phyloP scores from a whole-genome alignment of 2,797 vertebrate species.

The Pempheris klunzingeri region DNA sequence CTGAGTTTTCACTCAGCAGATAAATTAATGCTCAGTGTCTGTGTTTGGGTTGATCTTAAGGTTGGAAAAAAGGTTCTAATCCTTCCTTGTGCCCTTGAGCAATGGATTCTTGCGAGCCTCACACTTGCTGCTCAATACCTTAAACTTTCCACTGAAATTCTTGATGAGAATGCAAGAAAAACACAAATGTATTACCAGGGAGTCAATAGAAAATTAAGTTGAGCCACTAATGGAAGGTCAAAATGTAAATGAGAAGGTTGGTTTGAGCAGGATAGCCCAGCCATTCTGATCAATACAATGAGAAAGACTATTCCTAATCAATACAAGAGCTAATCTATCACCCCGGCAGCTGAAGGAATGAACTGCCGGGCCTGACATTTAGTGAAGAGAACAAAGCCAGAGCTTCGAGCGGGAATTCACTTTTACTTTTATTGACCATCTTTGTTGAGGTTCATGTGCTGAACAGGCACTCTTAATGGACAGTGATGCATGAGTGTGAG shows the following conservation, averaged over 20 bases:
- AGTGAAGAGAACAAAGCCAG: constrained; percentile 23
- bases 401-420: constrained; percentile 40
- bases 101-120: not conserved
- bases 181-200: not conserved
- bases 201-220: not conserved
- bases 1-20: not conserved
- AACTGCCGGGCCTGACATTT: constrained; percentile 52
- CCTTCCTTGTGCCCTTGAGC: not conserved
- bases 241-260: not conserved
- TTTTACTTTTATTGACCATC: constrained; percentile 56
- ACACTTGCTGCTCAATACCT: not conserved
- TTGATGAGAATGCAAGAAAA: not conserved
- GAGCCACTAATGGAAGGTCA: not conserved
- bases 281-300: constrained; percentile 41
- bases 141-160: not conserved
- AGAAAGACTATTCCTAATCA: constrained; percentile 54
- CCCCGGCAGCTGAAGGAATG: constrained; percentile 18
- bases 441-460: constrained; percentile 47
- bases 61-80: not conserved
- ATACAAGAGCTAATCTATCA: constrained; percentile 61
- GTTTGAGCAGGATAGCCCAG: not conserved
- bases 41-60: not conserved
- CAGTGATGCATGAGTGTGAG: constrained; percentile 37
- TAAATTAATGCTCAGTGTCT: not conserved
- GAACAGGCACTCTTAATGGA: constrained; percentile 35